Evolutionary conservation across 2,888 invertebrate species (phyloP), one percentile per base, ranked within the genome.

Genomic region (Mythimna albipuncta): DNA sequence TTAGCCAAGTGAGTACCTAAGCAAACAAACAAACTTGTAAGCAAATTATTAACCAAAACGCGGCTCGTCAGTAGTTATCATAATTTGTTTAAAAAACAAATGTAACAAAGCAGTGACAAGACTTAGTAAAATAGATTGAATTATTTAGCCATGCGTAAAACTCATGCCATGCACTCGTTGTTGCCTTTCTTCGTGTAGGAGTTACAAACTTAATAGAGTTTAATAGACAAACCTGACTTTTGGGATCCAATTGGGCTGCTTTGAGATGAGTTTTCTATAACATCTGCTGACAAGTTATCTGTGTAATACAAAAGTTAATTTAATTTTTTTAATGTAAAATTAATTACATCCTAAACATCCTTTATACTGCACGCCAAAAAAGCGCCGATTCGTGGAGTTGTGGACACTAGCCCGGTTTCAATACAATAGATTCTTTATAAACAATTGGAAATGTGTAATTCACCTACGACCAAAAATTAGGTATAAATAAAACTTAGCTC

Each of bases 221-320:
- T 61, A 10, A 38, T 61, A 61, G 61, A 61, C 38, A 38, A n/a
- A 41, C 61, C 61, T 41, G 61, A 62, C 41, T 62, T 62, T 62
- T 54, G 54, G 64, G 11, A 64, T 52, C 35, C 13, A 64, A 35
- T 64, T 35, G 64, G 54, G 64, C 64, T 64, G 35, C 35, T 64
- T 64, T 64, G 64, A 52, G 64, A 54, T 64, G 64, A 52, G 64
- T 64, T 52, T 64, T 64, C 64, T 52, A 64, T 64, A 52, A 64
- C 35, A 54, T 64, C 54, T 64, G 50, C 52, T 54, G 52, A 35
- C 50, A 64, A 52, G 52, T 35, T 64, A 64, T 64, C 54, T 64
- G 64, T 64, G 13, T 64, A 26, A 26, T 26, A 26, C 26, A 26
- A 26, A 26, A 26, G 26, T 26, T 26, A 26, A 26, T 26, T 26